Conservation (phyloP, 2,797 vertebrate species). For the Sciaenops ocellatus region DNA sequence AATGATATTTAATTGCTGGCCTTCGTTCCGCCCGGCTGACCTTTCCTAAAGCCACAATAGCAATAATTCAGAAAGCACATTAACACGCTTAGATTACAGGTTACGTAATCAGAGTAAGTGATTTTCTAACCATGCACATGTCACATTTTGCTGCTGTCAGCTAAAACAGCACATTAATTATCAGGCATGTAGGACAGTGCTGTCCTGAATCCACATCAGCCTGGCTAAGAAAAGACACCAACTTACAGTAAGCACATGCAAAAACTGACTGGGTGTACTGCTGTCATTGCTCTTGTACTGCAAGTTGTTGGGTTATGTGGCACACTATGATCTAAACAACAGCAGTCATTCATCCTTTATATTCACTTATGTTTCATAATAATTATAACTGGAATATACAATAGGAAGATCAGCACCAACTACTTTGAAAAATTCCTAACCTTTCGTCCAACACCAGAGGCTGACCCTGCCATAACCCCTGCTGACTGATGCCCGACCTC, state of each 20-base stretch:
- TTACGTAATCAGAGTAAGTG: constrained; percentile 71
- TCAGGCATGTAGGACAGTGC: neutral
- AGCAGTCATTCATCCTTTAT: neutral
- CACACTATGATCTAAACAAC: neutral
- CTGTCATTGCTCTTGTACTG: neutral
- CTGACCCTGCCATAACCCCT: no score
- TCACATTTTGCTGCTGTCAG: constrained; percentile 47
- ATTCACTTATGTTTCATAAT: neutral
- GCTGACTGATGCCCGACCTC: no score
- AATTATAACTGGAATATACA: neutral
- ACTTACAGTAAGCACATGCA: neutral
- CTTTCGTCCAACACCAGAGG: neutral
- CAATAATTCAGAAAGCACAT: constrained; percentile 71
- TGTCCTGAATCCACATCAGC: neutral
- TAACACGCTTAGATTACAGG: constrained; percentile 69
- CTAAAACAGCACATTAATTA: constrained; percentile 7
- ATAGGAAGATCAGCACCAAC: neutral
- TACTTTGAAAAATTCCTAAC: neutral
- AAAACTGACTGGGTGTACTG: neutral
- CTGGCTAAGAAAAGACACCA: neutral
- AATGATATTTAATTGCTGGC: constrained; percentile 41
- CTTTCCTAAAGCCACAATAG: constrained; percentile 53
- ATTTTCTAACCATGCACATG: constrained; percentile 44
- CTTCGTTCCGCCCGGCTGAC: constrained; percentile 35
- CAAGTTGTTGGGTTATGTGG: neutral